phyloP scores from a whole-genome alignment of 2,113 vertebrate species.

The Pycnonotus jocosus region DNA sequence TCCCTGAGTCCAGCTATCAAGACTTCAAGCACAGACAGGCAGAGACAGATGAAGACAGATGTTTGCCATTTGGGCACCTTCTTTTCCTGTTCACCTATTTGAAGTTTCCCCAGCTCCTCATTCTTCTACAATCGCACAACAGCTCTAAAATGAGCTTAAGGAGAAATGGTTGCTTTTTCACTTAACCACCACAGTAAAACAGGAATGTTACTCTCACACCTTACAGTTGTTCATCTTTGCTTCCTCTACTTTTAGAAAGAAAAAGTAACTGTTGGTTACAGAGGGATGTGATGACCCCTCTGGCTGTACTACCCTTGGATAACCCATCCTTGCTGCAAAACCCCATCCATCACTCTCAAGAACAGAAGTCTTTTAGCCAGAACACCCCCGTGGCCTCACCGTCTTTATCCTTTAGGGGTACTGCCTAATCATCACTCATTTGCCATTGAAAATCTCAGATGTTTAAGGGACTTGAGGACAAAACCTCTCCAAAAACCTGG shows the following conservation, averaged over 20 bases:
- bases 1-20: neutral
- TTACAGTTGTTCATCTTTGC: neutral
- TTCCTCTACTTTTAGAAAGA: neutral
- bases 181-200: neutral
- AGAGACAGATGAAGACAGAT: neutral
- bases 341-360: neutral
- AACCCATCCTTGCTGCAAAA: neutral
- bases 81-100: neutral
- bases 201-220: neutral
- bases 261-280: neutral
- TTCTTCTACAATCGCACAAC: neutral
- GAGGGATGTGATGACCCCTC: neutral
- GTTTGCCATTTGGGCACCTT: slow-evolving; percentile 26
- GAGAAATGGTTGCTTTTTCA: neutral
- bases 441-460: neutral
- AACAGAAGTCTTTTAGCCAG: neutral
- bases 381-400: fast-evolving
- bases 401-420: neutral
- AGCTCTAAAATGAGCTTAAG: neutral
- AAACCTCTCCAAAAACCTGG: neutral
- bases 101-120: neutral
- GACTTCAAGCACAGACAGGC: slow-evolving; percentile 15
- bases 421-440: neutral
- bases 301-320: neutral
- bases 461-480: neutral